Conservation (phyloP, 2,888 invertebrate species). For the Netelia virgata region DNA sequence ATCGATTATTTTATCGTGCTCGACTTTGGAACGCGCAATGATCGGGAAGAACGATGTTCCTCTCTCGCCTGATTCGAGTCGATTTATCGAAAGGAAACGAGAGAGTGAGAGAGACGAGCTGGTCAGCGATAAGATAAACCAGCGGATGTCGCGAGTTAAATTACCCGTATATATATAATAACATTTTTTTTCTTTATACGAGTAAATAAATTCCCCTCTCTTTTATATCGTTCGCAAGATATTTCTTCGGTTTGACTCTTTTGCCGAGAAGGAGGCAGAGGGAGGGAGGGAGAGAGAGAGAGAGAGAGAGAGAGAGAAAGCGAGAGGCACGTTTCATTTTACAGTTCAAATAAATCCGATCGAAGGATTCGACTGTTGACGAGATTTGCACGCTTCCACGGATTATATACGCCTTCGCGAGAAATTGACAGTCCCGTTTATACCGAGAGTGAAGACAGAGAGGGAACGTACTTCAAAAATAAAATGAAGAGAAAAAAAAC, state of each 20-base stretch:
- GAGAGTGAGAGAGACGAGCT: conserved; percentile 1
- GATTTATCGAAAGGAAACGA: conserved; percentile 63
- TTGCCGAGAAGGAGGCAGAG: too few relatives aligned
- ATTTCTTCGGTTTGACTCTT: too few relatives aligned
- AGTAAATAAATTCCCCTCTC: too few relatives aligned
- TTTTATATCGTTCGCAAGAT: too few relatives aligned
- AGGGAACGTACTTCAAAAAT: conserved; percentile 30
- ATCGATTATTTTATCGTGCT: conserved; percentile 66
- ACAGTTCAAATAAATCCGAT: neutral
- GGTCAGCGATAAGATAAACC: conserved; percentile 57
- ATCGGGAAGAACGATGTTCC: conserved; percentile 41
- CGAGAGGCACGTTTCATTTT: neutral
- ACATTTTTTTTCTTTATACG: neutral
- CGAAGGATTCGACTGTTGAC: neutral
- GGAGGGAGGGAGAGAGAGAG: neutral
- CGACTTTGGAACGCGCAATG: conserved; percentile 38
- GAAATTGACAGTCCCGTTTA: conserved; percentile 11
- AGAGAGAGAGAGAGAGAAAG: neutral
- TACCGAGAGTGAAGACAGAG: conserved; percentile 26
- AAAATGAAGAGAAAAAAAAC: conserved; percentile 25
- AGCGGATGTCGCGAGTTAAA: conserved; percentile 21
- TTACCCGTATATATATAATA: neutral
- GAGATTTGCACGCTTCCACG: conserved; percentile 21
- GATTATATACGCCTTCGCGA: conserved; percentile 17
- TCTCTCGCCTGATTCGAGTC: conserved; percentile 38